Percentiles rank a stretch among this genome's conserved stretches.
Conservation (phyloP, 2,888 invertebrate genomes). For the Ditylenchus weischeri region DNA sequence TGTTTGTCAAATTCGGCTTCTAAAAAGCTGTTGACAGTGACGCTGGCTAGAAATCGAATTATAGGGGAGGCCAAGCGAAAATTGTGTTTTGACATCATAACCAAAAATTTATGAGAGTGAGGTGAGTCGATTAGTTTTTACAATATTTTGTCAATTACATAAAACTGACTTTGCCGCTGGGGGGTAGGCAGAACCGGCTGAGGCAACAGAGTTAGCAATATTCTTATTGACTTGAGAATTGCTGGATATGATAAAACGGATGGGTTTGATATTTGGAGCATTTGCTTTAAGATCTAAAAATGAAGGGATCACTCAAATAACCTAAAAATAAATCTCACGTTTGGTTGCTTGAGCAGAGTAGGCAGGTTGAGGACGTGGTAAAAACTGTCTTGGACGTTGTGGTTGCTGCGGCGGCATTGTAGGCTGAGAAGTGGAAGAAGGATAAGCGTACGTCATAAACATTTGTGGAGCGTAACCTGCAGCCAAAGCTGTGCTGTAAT, state of each 20-base stretch:
- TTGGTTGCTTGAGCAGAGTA: no score
- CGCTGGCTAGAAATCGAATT: no score
- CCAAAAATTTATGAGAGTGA: no score
- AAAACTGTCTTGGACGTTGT: no score
- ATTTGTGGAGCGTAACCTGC: slow-evolving; percentile 6
- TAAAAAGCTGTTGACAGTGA: no score
- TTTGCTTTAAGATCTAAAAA: slow-evolving; percentile 2
- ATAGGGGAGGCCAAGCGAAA: no score
- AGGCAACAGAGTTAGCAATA: background rate
- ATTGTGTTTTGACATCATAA: no score
- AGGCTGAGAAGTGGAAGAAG: background rate
- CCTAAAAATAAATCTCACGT: no score
- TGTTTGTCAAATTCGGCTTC: no score
- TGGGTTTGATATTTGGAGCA: slow-evolving; percentile 10
- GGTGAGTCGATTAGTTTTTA: background rate
- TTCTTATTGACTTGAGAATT: slow-evolving; percentile 3
- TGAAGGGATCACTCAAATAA: background rate
- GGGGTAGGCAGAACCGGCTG: slow-evolving; percentile 8
- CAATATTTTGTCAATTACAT: background rate
- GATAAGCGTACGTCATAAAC: background rate
- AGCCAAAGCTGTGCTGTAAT: slow-evolving; percentile 5
- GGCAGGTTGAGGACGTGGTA: no score
- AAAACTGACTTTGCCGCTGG: background rate
- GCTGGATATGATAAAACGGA: slow-evolving; percentile 12
- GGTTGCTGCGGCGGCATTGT: no score